A percentile compares a stretch with the other conserved stretches of the same genome.
phyloP scores from a whole-genome alignment of 2,888 invertebrate species.

The Drosophila affinis region DNA sequence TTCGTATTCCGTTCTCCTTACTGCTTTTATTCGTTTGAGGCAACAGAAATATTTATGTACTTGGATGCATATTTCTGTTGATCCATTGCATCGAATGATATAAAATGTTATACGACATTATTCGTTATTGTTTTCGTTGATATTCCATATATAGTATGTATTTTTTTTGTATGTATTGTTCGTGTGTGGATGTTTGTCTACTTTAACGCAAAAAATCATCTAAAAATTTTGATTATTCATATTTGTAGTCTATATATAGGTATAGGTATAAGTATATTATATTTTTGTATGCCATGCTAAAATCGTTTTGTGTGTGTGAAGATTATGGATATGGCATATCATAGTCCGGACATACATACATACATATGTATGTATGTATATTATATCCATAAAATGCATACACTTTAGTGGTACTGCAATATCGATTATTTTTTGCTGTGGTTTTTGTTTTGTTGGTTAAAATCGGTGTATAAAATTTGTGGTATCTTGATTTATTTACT shows the following conservation, averaged over 20 bases:
- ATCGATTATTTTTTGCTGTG: slow-evolving; percentile 54
- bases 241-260: background rate
- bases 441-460: slow-evolving; percentile 54
- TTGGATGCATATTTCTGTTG: slow-evolving; percentile 2
- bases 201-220: slow-evolving; percentile 62
- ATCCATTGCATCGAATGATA: slow-evolving; percentile 12
- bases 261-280: slow-evolving; percentile 25
- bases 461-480: slow-evolving; percentile 81
- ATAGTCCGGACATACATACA: background rate
- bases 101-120: slow-evolving; percentile 43
- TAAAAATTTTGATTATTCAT: slow-evolving; percentile 56
- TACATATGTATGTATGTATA: background rate
- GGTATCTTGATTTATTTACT: slow-evolving; percentile 40
- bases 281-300: slow-evolving; percentile 32
- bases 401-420: slow-evolving; percentile 63
- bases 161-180: slow-evolving; percentile 14
- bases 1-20: background rate
- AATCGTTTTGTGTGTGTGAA: slow-evolving; percentile 17
- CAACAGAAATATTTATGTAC: background rate
- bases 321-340: slow-evolving; percentile 16
- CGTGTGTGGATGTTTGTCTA: slow-evolving; percentile 30
- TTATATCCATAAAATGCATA: slow-evolving; percentile 36
- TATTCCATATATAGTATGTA: slow-evolving; percentile 29
- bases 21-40: background rate
- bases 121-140: slow-evolving; percentile 48